Conservation (phyloP, 2,888 invertebrate species). For the Platycnemis pennipes region DNA sequence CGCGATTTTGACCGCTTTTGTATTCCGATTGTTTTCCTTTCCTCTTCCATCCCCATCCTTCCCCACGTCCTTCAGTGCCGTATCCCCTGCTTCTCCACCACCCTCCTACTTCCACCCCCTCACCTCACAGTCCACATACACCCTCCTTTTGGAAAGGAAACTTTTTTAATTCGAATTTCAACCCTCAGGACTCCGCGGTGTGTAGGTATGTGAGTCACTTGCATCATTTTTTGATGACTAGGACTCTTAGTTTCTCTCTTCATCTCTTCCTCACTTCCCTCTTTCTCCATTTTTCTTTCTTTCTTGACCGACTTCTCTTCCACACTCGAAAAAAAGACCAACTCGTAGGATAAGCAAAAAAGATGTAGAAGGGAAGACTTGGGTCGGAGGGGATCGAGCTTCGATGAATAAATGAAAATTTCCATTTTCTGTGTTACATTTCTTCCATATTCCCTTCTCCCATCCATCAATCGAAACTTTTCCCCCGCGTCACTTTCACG, state of each 20-base stretch:
- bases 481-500: background rate
- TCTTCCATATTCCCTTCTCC: background rate
- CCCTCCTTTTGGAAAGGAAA: background rate
- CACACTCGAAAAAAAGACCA: background rate
- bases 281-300: background rate
- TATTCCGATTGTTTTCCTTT: background rate
- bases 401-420: constrained; percentile 48
- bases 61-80: background rate
- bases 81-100: background rate
- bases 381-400: background rate
- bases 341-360: background rate
- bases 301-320: background rate
- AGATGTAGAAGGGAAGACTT: background rate
- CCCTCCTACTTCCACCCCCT: background rate
- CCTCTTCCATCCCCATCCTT: background rate
- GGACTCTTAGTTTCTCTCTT: background rate
- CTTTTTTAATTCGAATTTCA: constrained; percentile 17
- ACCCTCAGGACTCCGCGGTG: background rate
- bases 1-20: constrained; percentile 41
- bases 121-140: background rate
- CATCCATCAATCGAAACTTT: background rate
- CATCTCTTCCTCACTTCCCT: background rate
- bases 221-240: constrained; percentile 53
- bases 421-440: constrained; percentile 15
- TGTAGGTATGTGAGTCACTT: background rate